Evolutionary conservation across 2,113 vertebrate species (phyloP).

Genomic region (Tauraco erythrolophus): DNA sequence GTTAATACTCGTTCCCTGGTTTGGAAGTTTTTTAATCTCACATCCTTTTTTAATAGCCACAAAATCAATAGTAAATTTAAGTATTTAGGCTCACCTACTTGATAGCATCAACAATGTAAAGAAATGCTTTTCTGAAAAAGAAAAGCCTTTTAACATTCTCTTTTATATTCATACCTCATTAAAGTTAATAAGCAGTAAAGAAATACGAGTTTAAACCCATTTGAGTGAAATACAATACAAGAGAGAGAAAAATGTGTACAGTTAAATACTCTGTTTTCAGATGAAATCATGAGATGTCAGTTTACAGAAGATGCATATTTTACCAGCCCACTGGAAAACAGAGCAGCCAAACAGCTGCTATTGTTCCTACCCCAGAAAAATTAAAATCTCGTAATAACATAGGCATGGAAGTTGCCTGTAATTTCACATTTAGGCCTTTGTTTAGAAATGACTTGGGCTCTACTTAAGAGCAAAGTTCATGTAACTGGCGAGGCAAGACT

Average conservation of each 20-base stretch:
- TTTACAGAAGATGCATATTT: neutral
- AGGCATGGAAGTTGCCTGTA: constrained; percentile 74
- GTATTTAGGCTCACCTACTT: neutral
- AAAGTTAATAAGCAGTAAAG: constrained; percentile 16
- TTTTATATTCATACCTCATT: constrained; percentile 29
- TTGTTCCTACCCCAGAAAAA: constrained; percentile 70
- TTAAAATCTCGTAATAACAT: constrained; percentile 78
- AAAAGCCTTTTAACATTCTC: constrained; percentile 10
- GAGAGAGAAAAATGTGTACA: neutral
- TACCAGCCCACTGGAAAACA: constrained; percentile 39
- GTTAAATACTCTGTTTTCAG: constrained; percentile 32
- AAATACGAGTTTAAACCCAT: constrained; percentile 22
- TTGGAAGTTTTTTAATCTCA: neutral
- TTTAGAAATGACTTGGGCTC: constrained; percentile 65
- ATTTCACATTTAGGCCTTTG: constrained; percentile 79
- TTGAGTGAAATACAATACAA: neutral
- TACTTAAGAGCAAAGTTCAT: constrained; percentile 77
- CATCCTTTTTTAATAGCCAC: neutral
- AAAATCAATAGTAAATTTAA: neutral
- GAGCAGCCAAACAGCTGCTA: constrained; percentile 55
- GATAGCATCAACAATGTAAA: neutral
- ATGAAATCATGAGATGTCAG: constrained; percentile 13
- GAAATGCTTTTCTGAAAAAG: neutral
- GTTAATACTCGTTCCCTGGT: neutral
- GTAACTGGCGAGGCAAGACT: constrained; percentile 71